A percentile compares a stretch with the other conserved stretches of the same genome.
phyloP scores from a whole-genome alignment of 2,113 vertebrate species.

The Ceyx margarethae region DNA sequence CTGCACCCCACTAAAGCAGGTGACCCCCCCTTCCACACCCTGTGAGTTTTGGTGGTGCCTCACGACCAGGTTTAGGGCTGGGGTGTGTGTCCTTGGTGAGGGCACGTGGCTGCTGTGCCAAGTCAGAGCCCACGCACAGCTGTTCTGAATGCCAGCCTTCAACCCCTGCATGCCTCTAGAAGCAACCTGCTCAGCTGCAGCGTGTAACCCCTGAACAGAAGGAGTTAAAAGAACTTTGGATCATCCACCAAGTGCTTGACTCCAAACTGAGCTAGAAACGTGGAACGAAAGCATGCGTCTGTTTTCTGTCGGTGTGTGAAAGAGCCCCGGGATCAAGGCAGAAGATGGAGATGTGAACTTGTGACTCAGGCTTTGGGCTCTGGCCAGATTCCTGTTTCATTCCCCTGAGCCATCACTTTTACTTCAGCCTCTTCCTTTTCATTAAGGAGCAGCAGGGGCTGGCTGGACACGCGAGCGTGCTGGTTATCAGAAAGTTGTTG shows the following conservation, averaged over 20 bases:
- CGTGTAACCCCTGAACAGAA: not conserved
- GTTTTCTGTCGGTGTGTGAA: slow-evolving; percentile 37
- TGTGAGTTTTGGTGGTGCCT: not conserved
- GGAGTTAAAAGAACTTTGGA: slow-evolving; percentile 21
- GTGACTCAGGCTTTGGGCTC: slow-evolving; percentile 49
- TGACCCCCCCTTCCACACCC: not conserved
- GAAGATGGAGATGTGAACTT: slow-evolving; percentile 45
- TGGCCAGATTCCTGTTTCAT: slow-evolving; percentile 32
- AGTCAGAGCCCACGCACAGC: not conserved
- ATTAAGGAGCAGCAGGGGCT: slow-evolving; percentile 14
- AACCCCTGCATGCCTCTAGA: not conserved
- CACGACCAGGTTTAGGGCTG: not conserved
- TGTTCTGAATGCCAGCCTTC: not conserved
- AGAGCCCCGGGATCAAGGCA: not conserved
- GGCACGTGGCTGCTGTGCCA: not conserved
- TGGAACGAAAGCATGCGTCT: slow-evolving; percentile 9
- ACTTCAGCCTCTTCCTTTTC: slow-evolving; percentile 40
- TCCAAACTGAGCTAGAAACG: slow-evolving; percentile 32
- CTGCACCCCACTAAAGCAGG: not conserved
- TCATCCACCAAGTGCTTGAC: not conserved
- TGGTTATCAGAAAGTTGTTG: slow-evolving; percentile 39
- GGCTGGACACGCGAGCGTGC: not conserved
- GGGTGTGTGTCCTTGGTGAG: accelerated
- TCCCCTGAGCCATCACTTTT: slow-evolving; percentile 48
- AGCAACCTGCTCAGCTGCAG: not conserved